Base-by-base conservation (phyloP, 1,140 invertebrate species). In the Drosophila arizonae region DNA sequence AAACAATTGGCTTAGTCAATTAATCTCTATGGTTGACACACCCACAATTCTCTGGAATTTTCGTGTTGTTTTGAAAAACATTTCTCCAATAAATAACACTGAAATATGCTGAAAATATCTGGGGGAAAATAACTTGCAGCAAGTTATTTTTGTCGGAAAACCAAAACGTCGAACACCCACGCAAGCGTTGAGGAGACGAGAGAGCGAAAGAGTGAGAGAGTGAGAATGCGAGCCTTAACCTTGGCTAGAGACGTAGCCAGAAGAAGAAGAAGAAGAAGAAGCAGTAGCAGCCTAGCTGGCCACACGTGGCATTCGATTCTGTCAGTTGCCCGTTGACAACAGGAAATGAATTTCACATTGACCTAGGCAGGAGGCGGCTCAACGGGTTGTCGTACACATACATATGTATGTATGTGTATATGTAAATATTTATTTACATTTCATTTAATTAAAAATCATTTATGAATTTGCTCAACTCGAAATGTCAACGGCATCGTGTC, bases 401-500 rank as follows among this genome's bases (percentile, higher is more conserved):
- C 17, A 17, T 17, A 17, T 17, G 21, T 21, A 21, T 21, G 21
- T 24, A 24, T 24, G 21, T 3, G 21, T 3, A 24, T 26, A 43
- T 74, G 63, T 84, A 76, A 72, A 84, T 84, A 72, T 80, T 80
- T 77, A 80, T 64, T 74, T 79, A 69, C 56, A 78, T 56, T 63
- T 36, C 4, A 33, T 15, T 11, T 15, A 6, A 30, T 28, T 17
- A 3, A 17, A 46, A 11, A 17, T 46, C 21, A 9, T 62, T 36
- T 52, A 43, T 28, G n/a, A 21, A n/a, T 24, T 39, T 6, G 17
- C 36, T 6, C 76, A 52, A 51, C 36, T 55, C 52, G 17, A 75
- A 82, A 86, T 87, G 82, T 87, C 82, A 85, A 86, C 78, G 81
- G 79, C 81, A 78, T 61, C 24, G 62, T 69, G 81, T 85, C 81